Evolutionary conservation across 92 coral and sea anemone species (phyloP), one percentile per base, ranked within the genome.

Genomic region (Micromussa lordhowensis): DNA sequence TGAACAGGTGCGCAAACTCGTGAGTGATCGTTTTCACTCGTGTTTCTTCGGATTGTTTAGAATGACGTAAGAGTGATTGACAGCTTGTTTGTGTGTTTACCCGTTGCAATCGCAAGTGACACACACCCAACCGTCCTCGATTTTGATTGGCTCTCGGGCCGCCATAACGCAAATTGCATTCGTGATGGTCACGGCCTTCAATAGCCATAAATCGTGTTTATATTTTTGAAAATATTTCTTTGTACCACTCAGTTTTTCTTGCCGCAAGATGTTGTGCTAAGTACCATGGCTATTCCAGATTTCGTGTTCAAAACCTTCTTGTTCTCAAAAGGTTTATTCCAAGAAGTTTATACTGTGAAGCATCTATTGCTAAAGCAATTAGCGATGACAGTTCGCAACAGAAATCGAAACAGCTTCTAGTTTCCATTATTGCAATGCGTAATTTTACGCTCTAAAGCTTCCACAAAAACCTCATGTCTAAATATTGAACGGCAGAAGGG

Each of bases 21-120:
- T 83, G 18, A 58, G 38, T 10, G 53, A 44, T 91, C 96, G 96
- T 75, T 31, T 44, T 24, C 31, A 79, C 72, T 90, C 95, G 94
- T 53, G 54, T 18, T 30, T 70, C 57, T 59, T 93, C 96, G 93
- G 94, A 53, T 90, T 90, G 91, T 90, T 92, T 81, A 85, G 80
- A 73, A 87, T 88, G 95, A 94, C 92, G 93, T 86, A 89, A 85
- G 66, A 22, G 59, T 95, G 98, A 95, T 94, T 95, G 98, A 94
- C 98, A 95, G 87, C 89, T 90, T 92, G 94, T 92, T 84, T 95
- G 79, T 89, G 61, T 91, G 91, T 89, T 89, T 91, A 82, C 88
- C 77, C 83, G 91, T 91, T 72, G 92, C 88, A 84, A 77, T 75
- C 89, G 91, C 91, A 90, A 88, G 90, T 93, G 66, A 70, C 89